Conservation (phyloP, 2,888 invertebrate species). For the Fissipunctia ypsillon region DNA sequence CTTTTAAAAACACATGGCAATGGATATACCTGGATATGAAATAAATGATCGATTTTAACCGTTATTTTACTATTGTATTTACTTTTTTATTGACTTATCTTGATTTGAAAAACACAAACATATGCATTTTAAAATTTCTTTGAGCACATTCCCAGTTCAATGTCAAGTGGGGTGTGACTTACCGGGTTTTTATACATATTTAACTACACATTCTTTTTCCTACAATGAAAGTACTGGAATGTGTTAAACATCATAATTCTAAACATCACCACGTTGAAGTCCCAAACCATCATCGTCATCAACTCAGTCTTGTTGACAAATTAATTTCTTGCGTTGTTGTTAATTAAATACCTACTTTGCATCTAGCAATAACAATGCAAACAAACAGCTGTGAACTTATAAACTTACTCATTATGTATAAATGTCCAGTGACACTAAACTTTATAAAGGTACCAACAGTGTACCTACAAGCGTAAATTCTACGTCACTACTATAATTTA, state of each 20-base stretch:
- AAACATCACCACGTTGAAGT: neutral
- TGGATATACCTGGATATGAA: too few relatives aligned
- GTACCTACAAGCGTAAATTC: neutral
- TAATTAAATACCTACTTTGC: neutral
- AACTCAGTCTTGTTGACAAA: neutral
- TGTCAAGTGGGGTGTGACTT: too few relatives aligned
- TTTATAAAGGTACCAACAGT: neutral
- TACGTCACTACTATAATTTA: slow-evolving; percentile 20
- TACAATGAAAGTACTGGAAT: neutral
- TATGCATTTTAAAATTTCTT: too few relatives aligned
- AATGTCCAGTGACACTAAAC: neutral
- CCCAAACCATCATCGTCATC: neutral
- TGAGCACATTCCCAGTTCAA: too few relatives aligned
- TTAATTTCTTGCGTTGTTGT: too few relatives aligned
- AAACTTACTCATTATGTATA: slow-evolving; percentile 1
- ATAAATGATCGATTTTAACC: too few relatives aligned
- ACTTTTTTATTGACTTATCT: too few relatives aligned
- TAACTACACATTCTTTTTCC: too few relatives aligned
- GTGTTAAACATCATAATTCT: neutral
- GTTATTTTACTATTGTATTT: too few relatives aligned
- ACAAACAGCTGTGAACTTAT: slow-evolving; percentile 6
- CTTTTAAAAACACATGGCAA: too few relatives aligned
- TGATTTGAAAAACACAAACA: too few relatives aligned
- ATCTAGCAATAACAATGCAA: neutral
- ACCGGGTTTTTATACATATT: too few relatives aligned